phyloP scores from a whole-genome alignment of 2,888 invertebrate species.

The Coleophora flavipennella region DNA sequence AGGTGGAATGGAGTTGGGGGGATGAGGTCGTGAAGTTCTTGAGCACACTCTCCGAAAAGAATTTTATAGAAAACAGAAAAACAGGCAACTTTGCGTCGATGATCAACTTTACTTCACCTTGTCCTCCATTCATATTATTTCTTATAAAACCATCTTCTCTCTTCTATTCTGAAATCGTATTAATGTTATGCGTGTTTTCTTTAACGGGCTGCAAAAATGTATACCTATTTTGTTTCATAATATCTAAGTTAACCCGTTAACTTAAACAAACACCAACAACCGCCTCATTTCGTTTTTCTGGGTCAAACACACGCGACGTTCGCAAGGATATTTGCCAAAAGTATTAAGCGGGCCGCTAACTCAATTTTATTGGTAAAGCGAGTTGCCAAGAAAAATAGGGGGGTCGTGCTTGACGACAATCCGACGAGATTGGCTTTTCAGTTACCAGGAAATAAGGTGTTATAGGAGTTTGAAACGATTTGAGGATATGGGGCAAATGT shows the following conservation, averaged over 20 bases:
- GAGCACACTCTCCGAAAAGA: too few relatives aligned
- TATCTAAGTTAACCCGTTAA: neutral
- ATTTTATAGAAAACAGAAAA: too few relatives aligned
- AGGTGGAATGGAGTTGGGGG: too few relatives aligned
- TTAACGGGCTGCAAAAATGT: too few relatives aligned
- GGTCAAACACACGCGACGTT: conserved; percentile 1
- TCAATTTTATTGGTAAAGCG: conserved; percentile 52
- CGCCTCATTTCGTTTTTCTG: neutral
- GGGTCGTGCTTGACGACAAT: conserved; percentile 21
- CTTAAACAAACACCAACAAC: neutral
- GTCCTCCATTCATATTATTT: too few relatives aligned
- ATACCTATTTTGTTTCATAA: conserved; percentile 1
- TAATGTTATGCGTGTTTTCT: too few relatives aligned
- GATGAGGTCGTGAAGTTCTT: too few relatives aligned
- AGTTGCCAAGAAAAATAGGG: conserved; percentile 31
- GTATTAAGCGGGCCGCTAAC: conserved; percentile 50
- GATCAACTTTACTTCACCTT: too few relatives aligned
- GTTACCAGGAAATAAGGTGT: conserved; percentile 26
- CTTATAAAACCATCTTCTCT: too few relatives aligned
- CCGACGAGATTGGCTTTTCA: conserved; percentile 35
- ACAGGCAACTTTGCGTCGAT: too few relatives aligned
- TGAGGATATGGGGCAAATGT: neutral
- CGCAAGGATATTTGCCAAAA: conserved; percentile 43
- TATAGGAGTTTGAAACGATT: neutral
- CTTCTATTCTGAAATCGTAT: too few relatives aligned